A percentile compares a stretch with the other conserved stretches of the same genome.
Conservation (phyloP, 2,113 vertebrate genomes). For the Sula dactylatra region DNA sequence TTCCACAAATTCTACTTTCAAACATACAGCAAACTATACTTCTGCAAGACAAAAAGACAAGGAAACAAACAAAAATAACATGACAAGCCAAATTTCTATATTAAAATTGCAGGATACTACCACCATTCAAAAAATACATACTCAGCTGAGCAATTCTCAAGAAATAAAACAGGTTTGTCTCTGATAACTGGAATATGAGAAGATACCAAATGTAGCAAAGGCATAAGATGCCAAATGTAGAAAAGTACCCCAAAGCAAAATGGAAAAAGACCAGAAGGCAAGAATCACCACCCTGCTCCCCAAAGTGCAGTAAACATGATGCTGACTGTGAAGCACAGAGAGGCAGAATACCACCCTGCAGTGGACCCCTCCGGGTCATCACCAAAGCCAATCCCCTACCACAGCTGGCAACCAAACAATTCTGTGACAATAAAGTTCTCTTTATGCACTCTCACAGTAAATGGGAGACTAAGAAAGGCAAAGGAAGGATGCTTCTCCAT, state of each 20-base stretch:
- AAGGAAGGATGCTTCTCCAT: neutral
- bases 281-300: neutral
- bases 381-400: neutral
- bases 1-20: neutral
- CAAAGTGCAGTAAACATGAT: neutral
- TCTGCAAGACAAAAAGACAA: neutral
- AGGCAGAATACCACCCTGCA: neutral
- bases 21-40: neutral
- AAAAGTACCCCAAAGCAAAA: neutral
- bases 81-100: neutral
- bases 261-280: neutral
- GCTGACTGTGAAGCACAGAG: neutral
- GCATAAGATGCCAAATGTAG: neutral
- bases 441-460: neutral
- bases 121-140: neutral
- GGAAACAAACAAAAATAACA: neutral
- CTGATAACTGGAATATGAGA: neutral
- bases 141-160: neutral
- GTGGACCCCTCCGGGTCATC: neutral
- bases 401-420: neutral
- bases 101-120: neutral
- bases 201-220: neutral
- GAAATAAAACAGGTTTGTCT: neutral
- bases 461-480: neutral
- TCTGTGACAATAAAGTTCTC: neutral